phyloP scores from a whole-genome alignment of 2,888 invertebrate species.

The Piscicola geometra region DNA sequence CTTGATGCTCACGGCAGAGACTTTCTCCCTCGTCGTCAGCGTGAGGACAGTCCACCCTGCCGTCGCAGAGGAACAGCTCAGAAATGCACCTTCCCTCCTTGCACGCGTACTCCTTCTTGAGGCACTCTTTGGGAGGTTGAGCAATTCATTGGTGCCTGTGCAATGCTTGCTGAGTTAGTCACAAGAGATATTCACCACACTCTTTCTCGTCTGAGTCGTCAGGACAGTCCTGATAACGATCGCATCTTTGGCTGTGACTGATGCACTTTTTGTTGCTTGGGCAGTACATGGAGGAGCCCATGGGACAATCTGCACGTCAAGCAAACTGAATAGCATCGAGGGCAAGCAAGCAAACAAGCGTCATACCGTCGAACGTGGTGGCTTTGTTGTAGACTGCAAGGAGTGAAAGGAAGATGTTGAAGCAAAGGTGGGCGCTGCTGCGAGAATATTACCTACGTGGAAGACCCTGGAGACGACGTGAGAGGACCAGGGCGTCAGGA shows the following conservation, averaged over 20 bases:
- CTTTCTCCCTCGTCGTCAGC: slow-evolving; percentile 29
- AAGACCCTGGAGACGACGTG: background rate
- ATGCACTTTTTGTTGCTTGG: slow-evolving; percentile 26
- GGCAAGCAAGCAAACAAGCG: background rate
- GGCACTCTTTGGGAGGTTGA: background rate
- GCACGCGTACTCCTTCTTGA: slow-evolving; percentile 23
- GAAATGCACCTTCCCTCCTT: slow-evolving; percentile 29
- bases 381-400: slow-evolving; percentile 10
- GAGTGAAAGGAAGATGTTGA: no score
- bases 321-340: background rate
- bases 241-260: slow-evolving; percentile 26
- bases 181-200: slow-evolving; percentile 28
- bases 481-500: background rate
- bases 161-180: background rate
- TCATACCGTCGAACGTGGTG: background rate
- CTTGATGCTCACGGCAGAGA: slow-evolving; percentile 20
- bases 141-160: background rate
- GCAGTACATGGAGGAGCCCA: slow-evolving; percentile 26
- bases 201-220: slow-evolving; percentile 35
- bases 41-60: slow-evolving; percentile 28
- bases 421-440: background rate
- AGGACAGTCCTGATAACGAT: slow-evolving; percentile 34
- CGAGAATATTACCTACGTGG: background rate
- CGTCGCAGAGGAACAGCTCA: slow-evolving; percentile 30
- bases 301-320: slow-evolving; percentile 13